Evolutionary conservation across 2,888 invertebrate genomes (phyloP), one percentile per base, ranked within the genome.

Genomic region (Isoperla grammatica): DNA sequence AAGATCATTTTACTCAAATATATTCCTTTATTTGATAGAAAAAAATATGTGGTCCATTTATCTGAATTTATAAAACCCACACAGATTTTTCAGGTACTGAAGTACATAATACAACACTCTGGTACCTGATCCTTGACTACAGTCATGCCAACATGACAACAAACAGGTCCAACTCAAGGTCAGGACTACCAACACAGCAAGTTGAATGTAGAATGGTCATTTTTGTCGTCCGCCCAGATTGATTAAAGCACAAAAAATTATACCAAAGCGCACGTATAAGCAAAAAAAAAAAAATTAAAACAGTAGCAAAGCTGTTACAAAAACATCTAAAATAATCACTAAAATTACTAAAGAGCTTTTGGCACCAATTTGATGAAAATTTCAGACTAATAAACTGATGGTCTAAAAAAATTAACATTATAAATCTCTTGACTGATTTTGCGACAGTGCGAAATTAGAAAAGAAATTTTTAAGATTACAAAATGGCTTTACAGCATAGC

Each of bases 281-380:
- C 29, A 4, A 29, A 29, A 29, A 29, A 8, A 4, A 4, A 29
- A 29, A 4, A 29, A 29, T 29, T 8, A 29, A 29, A 29, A 35
- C 29, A 23, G 29, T 29, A 50, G 15, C 15, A 35, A 15, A 50
- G 15, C 22, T 50, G 29, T 50, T 15, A 40, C 22, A 60, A 40
- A 60, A 60, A 49, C 53, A 20, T 54, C 54, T 45, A 15, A 42
- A 56, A 56, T 60, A 60, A 59, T 59, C 43, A n/a, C 11, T 15
- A 55, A 29, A 45, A 60, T 60, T 60, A 55, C 54, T 23, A 48
- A 48, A 46, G 56, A 60, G 59, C 53, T 55, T 37, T 49, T 45
- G 17, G 39, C 19, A 55, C 35, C 13, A 42, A n/a, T n/a, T n/a
- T n/a, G n/a, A n/a, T n/a, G 1, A 43, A 54, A n/a, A 11, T 50